Evolutionary conservation across 37 sponge, comb jelly and placozoan species (phyloP), one percentile per base, ranked within the genome.

Genomic region (Petrosia ficiformis): DNA sequence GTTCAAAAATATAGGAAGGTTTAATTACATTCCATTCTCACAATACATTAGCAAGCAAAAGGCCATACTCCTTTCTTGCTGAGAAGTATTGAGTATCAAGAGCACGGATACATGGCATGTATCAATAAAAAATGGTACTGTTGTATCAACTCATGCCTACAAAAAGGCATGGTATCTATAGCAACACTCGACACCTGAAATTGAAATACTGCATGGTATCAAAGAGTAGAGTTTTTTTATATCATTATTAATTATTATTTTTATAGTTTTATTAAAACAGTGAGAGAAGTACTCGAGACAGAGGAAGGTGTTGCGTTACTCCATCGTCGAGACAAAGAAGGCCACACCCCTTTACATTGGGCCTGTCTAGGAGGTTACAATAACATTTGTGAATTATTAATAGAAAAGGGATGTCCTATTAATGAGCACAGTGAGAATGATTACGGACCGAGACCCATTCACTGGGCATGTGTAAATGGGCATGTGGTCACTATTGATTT

Each of bases 401-500:
- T 94, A 4, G 79, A 74, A 6, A 65, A 78, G 34, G 95, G 95
- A 10, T 60, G 44, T 28, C 84, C 85, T 42, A 56, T 87, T 1
- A 87, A 94, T 44, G 74, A 79, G 2, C 85, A 83, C 74, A 92
- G 93, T 52, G 58, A 81, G 22, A 92, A 87, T 31, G 85, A 87
- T 37, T 87, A 87, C 42, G 93, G 93, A 2, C 89, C 88, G 1
- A 28, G 80, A 6, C 89, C 93, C 29, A 84, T 92, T 35, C 93
- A 92, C 78, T 92, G 93, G 93, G 93, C 89, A 4, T 92, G 93
- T 65, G 89, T 87, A 5, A 66, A 83, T 39, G 93, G 93, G 0
- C 79, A 92, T 59, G 71, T 81, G n/a, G 73, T 39, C 24, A 75
- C 79, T 29, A 37, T 90, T 0, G 85, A 90, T 8, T 64, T 73